These are phyloP conservation scores for Limnothrissa miodon DNA, from an alignment of 2,113 vertebrate genomes.

Conservation along the genomic window DNA sequence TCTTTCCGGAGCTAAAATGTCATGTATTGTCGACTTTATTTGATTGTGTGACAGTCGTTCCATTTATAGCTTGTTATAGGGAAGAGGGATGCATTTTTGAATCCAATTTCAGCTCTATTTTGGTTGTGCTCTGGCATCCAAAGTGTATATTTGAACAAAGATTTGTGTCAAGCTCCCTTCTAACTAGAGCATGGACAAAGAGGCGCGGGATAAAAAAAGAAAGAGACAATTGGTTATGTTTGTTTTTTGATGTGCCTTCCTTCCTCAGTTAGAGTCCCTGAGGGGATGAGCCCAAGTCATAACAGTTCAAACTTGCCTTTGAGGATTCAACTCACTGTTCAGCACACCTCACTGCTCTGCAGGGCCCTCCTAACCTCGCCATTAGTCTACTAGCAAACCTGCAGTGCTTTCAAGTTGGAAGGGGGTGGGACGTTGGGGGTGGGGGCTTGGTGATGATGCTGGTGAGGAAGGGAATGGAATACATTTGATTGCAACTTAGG, in stretches of 20 bases:
- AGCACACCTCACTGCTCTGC: background rate
- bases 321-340: too few species aligned
- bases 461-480: background rate
- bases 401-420: background rate
- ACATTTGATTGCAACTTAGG: background rate
- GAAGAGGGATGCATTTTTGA: background rate
- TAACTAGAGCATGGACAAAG: constrained; percentile 2
- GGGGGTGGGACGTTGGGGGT: background rate
- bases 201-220: background rate
- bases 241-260: constrained; percentile 13
- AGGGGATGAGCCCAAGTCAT: background rate
- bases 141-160: constrained; percentile 15
- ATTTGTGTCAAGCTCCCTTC: background rate
- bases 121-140: background rate
- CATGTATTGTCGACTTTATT: background rate
- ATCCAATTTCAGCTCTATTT: constrained; percentile 9
- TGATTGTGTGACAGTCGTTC: background rate
- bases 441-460: background rate
- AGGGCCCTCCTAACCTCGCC: background rate
- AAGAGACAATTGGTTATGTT: background rate
- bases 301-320: background rate
- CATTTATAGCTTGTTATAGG: background rate
- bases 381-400: background rate
- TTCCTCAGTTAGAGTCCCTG: background rate
- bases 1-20: background rate